Conservation (phyloP, 2,888 invertebrate genomes). For the Ceraclea dissimilis region DNA sequence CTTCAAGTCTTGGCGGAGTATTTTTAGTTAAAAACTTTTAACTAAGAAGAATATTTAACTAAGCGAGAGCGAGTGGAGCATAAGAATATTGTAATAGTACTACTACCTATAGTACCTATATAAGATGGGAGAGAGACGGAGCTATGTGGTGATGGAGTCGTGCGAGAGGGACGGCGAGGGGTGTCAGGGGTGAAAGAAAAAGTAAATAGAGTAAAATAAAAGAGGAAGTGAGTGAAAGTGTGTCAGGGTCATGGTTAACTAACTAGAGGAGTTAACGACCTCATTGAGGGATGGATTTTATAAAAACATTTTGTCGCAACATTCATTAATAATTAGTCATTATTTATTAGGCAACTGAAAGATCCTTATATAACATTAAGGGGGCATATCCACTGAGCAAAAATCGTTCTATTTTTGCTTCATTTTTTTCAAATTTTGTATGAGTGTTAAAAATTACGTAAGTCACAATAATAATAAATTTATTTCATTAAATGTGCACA, state of each 20-base stretch:
- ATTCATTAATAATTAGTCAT: too few relatives aligned
- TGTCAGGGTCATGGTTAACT: conserved; percentile 26
- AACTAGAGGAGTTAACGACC: conserved; percentile 25
- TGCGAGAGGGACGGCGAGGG: conserved; percentile 5
- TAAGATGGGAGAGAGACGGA: background rate
- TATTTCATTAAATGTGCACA: too few relatives aligned
- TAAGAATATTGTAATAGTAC: background rate
- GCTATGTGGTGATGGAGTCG: background rate
- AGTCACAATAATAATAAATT: too few relatives aligned
- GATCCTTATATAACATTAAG: too few relatives aligned
- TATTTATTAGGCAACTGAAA: too few relatives aligned
- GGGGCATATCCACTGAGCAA: too few relatives aligned
- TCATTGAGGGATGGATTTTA: conserved; percentile 7
- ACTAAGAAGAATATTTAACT: conserved; percentile 27
- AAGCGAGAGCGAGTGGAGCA: conserved; percentile 21
- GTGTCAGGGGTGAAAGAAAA: conserved; percentile 15
- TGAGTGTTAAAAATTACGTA: too few relatives aligned
- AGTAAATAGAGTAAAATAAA: conserved; percentile 22
- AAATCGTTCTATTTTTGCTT: too few relatives aligned
- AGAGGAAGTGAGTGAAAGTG: conserved; percentile 19
- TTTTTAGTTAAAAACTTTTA: conserved; percentile 26
- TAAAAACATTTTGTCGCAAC: background rate
- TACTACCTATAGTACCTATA: background rate
- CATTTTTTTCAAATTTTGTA: too few relatives aligned
- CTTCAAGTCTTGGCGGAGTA: conserved; percentile 17